These are phyloP conservation scores for Chionis minor DNA, from an alignment of 2,113 vertebrate genomes.

Conservation along the genomic window DNA sequence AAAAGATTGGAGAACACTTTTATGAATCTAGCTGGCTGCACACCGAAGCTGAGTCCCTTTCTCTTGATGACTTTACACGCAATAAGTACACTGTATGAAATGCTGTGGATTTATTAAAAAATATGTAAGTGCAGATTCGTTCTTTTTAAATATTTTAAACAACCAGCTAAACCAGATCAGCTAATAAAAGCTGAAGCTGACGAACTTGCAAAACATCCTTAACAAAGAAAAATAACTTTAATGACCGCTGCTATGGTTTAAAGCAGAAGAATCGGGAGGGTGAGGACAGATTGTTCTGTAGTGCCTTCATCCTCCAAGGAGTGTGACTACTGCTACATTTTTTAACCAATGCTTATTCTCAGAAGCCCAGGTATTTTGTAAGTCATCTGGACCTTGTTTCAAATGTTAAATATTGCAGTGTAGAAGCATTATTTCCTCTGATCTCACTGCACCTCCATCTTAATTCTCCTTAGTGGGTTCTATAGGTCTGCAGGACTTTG, in stretches of 20 bases:
- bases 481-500: neutral
- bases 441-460: neutral
- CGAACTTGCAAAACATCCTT: neutral
- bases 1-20: neutral
- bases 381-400: neutral
- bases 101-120: neutral
- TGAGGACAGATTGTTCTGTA: neutral
- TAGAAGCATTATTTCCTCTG: neutral
- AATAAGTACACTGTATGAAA: neutral
- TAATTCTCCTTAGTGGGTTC: neutral
- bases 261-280: neutral
- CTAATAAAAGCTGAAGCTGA: constrained; percentile 20
- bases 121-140: neutral
- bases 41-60: neutral
- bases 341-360: neutral
- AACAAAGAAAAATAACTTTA: constrained; percentile 21
- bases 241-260: neutral
- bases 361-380: neutral
- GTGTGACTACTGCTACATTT: neutral
- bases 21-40: neutral
- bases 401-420: neutral
- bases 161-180: constrained; percentile 13
- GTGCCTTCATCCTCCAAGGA: neutral
- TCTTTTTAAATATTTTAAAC: neutral
- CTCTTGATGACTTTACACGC: neutral